Conservation (phyloP, 2,888 invertebrate genomes). For the Luperina nickerlii region DNA sequence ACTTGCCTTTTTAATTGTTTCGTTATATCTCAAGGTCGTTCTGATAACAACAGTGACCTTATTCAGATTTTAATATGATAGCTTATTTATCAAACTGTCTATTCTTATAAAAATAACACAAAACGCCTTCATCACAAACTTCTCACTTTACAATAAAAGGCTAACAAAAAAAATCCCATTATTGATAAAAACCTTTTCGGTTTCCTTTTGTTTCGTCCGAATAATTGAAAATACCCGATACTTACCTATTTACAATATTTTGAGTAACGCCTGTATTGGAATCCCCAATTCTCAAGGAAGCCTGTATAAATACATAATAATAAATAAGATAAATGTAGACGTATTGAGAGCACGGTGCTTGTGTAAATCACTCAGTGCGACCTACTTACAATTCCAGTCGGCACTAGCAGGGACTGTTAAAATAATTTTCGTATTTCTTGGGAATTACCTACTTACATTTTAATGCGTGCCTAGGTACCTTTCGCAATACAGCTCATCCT, state of each 20-base stretch:
- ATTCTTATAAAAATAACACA: neutral
- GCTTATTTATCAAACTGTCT: neutral
- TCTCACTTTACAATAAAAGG: slow-evolving; percentile 12
- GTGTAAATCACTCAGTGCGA: slow-evolving; percentile 63
- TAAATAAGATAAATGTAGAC: slow-evolving; percentile 64
- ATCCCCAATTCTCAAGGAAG: slow-evolving; percentile 45
- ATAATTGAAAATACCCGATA: slow-evolving; percentile 55
- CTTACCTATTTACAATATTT: slow-evolving; percentile 45
- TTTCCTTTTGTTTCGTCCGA: slow-evolving; percentile 41
- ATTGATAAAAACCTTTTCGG: slow-evolving; percentile 21
- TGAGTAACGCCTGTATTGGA: slow-evolving; percentile 34
- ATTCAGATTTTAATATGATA: neutral
- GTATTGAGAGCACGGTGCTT: slow-evolving; percentile 55
- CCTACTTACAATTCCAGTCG: slow-evolving; percentile 60
- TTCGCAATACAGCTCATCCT: neutral
- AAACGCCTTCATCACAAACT: slow-evolving; percentile 1
- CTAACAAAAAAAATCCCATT: slow-evolving; percentile 1
- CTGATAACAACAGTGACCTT: neutral
- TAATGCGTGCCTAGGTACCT: neutral
- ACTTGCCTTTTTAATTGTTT: no score
- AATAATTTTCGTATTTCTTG: slow-evolving; percentile 39
- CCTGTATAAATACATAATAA: slow-evolving; percentile 65
- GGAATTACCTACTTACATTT: slow-evolving; percentile 20
- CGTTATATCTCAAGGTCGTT: no score
- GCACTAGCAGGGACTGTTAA: slow-evolving; percentile 16